Evolutionary conservation across 2,113 vertebrate species (phyloP).

Genomic region (Limanda limanda): DNA sequence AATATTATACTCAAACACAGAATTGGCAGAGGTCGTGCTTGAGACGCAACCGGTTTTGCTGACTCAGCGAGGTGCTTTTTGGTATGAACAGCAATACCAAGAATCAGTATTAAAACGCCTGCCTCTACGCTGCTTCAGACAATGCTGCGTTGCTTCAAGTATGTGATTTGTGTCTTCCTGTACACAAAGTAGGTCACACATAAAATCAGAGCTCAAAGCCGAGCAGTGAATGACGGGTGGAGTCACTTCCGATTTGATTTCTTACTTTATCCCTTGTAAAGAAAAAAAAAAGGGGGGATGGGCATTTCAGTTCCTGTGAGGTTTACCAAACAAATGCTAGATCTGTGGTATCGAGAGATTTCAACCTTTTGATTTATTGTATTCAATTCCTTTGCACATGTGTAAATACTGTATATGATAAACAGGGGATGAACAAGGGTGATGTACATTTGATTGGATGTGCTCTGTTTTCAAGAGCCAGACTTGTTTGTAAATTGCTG

Average conservation of each 20-base stretch:
- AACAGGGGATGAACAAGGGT: slow-evolving; percentile 33
- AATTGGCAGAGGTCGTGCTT: slow-evolving; percentile 32
- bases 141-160: slow-evolving; percentile 21
- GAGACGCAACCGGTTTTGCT: not conserved
- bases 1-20: slow-evolving; percentile 14
- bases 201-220: slow-evolving; percentile 7
- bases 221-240: slow-evolving; percentile 40
- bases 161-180: slow-evolving; percentile 25
- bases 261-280: not conserved
- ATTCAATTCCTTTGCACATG: slow-evolving; percentile 73
- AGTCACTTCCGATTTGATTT: slow-evolving; percentile 13
- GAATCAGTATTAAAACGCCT: slow-evolving; percentile 26
- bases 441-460: slow-evolving; percentile 52
- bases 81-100: slow-evolving; percentile 19
- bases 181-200: slow-evolving; percentile 29
- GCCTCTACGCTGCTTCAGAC: slow-evolving; percentile 23
- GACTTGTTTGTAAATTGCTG: slow-evolving; percentile 65
- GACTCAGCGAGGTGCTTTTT: not conserved
- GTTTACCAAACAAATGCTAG: slow-evolving; percentile 44
- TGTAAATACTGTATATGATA: slow-evolving; percentile 81
- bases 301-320: slow-evolving; percentile 28
- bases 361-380: slow-evolving; percentile 37
- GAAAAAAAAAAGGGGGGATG: not conserved
- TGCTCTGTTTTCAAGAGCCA: slow-evolving; percentile 72
- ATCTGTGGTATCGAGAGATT: slow-evolving; percentile 24